Percentiles rank a stretch among this genome's conserved stretches.
Evolutionary conservation across 2,888 invertebrate species (phyloP).

Genomic region (Herminia tarsipennalis): DNA sequence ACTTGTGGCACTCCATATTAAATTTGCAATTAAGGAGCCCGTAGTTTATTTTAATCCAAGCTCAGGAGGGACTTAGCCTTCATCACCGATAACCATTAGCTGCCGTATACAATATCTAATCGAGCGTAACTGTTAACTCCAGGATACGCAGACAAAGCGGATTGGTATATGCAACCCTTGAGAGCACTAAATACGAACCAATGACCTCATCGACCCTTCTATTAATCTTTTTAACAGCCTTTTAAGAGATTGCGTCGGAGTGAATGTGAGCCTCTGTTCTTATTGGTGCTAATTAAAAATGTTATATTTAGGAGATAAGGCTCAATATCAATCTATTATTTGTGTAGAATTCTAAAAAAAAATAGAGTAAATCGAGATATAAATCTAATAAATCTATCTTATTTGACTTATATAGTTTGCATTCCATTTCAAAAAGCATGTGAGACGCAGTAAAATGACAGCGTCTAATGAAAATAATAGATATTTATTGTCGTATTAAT

Average conservation of each 20-base stretch:
- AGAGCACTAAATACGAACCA: slow-evolving; percentile 70
- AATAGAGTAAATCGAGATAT: too few relatives aligned
- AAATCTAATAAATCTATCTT: too few relatives aligned
- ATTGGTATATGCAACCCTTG: slow-evolving; percentile 56
- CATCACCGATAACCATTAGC: slow-evolving; percentile 30
- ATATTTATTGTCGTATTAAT: too few relatives aligned
- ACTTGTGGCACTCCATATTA: neutral
- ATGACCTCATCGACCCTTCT: slow-evolving; percentile 66
- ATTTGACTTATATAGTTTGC: too few relatives aligned
- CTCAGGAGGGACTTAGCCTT: slow-evolving; percentile 12
- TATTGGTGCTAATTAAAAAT: slow-evolving; percentile 59
- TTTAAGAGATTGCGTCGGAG: slow-evolving; percentile 41
- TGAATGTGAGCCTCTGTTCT: slow-evolving; percentile 44
- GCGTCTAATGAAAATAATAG: too few relatives aligned
- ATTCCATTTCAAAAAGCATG: too few relatives aligned
- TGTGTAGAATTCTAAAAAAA: neutral
- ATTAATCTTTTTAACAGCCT: slow-evolving; percentile 76
- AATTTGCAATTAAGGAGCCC: neutral
- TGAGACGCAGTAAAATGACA: too few relatives aligned
- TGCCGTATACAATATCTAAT: slow-evolving; percentile 38
- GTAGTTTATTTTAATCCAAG: slow-evolving; percentile 20
- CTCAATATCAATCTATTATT: neutral
- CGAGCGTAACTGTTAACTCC: slow-evolving; percentile 39
- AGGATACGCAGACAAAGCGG: slow-evolving; percentile 40
- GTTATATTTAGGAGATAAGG: slow-evolving; percentile 20